These are phyloP conservation scores for Tachysurus vachellii DNA, from an alignment of 2,113 vertebrate genomes.

Conservation along the genomic window DNA sequence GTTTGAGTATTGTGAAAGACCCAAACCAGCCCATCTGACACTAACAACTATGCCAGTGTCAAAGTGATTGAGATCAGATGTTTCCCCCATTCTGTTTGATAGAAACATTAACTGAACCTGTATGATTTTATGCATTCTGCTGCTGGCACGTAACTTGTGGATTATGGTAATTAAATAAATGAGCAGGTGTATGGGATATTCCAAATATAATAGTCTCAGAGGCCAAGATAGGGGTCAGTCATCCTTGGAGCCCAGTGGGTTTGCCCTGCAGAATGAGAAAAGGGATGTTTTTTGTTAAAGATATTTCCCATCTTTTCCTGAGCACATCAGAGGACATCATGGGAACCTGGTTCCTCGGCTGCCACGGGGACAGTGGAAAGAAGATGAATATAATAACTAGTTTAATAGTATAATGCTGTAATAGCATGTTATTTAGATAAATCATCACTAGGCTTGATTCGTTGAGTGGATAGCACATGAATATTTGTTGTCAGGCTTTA, in stretches of 20 bases:
- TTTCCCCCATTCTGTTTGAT: neutral
- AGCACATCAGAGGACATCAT: neutral
- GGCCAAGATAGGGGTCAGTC: neutral
- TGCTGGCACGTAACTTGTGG: neutral
- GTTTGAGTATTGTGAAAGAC: neutral
- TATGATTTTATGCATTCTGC: neutral
- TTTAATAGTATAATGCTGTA: neutral
- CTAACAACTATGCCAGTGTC: neutral
- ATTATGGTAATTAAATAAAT: neutral
- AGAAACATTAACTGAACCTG: neutral
- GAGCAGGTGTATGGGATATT: neutral
- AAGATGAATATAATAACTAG: neutral
- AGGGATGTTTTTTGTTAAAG: neutral
- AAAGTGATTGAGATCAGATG: neutral
- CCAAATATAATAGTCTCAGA: neutral
- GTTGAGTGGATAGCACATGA: neutral
- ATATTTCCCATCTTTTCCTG: no score
- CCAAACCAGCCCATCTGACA: neutral
- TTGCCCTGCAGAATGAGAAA: neutral
- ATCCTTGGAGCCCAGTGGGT: neutral
- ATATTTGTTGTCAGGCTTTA: neutral
- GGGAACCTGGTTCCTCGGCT: fast-evolving
- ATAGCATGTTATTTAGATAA: neutral
- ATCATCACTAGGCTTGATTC: neutral
- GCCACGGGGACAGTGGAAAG: neutral